Base-by-base conservation (phyloP, 2,797 vertebrate species). In the Amphiprion clarkii region DNA sequence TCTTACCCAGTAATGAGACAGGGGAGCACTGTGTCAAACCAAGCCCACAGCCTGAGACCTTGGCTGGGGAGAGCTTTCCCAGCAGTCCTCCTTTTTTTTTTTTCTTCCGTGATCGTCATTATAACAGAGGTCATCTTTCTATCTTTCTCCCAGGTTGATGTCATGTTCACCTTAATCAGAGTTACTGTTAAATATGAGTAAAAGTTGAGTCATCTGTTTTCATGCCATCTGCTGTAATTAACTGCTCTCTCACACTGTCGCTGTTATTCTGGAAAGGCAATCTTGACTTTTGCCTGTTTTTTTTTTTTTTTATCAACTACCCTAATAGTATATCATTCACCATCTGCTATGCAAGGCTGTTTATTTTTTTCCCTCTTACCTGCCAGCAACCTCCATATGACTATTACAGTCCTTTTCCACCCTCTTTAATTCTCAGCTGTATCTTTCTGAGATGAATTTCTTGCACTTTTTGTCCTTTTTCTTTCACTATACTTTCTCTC, bases 1-100 rank as follows among this genome's bases (percentile, higher is more conserved):
- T 83, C 71, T 83, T 66, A 17, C 10, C 55, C 6, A 25, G 6
- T 84, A 74, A 82, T 70, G 76, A 84, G 79, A 76, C 51, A 5
- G 44, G 65, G 54, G 51, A 67, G 57, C 0, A 5, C 60, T 23
- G 29, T 79, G 67, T 81, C 1, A 23, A 67, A 44, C 8, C 9
- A 3, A 53, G 39, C 55, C 59, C 62, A 4, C 40, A 77, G 31
- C 14, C 46, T 23, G 36, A 81, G 61, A 73, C 80, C 61, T 76
- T 67, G 66, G 51, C 36, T 70, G 54, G 39, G 16, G 36, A 44
- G 12, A 19, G 31, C 2, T 48, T 56, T 76, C 57, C 70, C 79
- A 33, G 5, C 4, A 29, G 36, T 69, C 27, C 23, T 12, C 27
- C 17, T 10, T 33, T 6, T 53, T 52, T 57, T 53, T 52, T 57